Conservation (phyloP, 2,113 vertebrate genomes). For the Noctilio leporinus region DNA sequence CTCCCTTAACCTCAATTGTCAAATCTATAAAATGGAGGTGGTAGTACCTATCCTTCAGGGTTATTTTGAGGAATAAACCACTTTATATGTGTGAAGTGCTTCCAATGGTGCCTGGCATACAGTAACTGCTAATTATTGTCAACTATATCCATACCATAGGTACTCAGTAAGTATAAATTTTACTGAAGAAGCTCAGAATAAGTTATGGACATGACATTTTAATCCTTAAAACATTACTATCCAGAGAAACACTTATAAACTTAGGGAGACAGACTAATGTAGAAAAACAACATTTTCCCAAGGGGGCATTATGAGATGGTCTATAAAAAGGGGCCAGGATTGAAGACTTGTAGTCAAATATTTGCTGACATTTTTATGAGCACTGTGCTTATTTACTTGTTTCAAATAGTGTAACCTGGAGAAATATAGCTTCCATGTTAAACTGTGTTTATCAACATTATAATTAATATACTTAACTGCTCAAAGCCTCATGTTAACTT, state of each 20-base stretch:
- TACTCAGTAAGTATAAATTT: not conserved
- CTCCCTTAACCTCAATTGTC: not conserved
- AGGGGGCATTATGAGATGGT: not conserved
- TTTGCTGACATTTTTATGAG: not conserved
- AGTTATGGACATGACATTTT: not conserved
- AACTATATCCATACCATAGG: too few species aligned
- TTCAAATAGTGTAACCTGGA: not conserved
- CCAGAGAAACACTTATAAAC: not conserved
- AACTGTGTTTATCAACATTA: not conserved
- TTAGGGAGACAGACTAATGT: not conserved
- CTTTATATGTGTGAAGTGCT: not conserved
- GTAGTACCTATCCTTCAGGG: not conserved
- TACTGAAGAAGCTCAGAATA: not conserved
- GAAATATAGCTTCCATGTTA: not conserved
- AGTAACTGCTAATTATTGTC: not conserved
- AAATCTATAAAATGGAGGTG: not conserved
- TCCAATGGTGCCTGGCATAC: not conserved
- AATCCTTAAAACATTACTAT: not conserved
- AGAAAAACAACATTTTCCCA: not conserved
- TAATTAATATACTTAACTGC: not conserved
- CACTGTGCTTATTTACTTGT: not conserved
- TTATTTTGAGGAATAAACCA: not conserved
- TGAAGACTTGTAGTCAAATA: not conserved
- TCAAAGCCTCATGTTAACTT: not conserved
- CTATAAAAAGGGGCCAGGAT: not conserved